Conservation (phyloP, 2,797 vertebrate genomes). For the Argyrosomus regius region DNA sequence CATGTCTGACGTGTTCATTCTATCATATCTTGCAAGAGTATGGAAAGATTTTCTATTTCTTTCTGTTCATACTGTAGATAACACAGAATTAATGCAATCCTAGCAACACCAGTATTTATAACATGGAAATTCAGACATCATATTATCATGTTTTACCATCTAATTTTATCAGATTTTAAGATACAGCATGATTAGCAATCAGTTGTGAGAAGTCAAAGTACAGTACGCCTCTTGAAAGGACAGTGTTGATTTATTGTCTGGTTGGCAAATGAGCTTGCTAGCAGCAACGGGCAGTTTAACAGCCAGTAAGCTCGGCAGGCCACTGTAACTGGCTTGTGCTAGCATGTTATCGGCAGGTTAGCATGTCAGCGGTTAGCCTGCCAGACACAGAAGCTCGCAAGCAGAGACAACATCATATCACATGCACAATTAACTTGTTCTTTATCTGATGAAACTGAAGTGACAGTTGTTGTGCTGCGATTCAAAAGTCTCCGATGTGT, state of each 20-base stretch:
- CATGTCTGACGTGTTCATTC: not conserved
- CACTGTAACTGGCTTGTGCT: not conserved
- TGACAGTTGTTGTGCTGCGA: not conserved
- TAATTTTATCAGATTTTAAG: no score
- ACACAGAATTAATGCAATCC: not conserved
- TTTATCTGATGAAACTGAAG: not conserved
- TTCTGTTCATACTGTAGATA: not conserved
- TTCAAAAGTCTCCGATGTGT: constrained; percentile 20
- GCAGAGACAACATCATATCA: not conserved
- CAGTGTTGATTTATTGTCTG: no score
- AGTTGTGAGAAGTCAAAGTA: no score
- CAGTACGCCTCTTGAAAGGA: no score
- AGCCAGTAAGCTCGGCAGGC: not conserved
- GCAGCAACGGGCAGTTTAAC: no score
- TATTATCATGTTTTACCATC: no score
- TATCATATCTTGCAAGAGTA: no score
- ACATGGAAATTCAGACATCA: not conserved
- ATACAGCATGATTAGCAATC: no score
- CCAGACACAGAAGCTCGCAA: not conserved
- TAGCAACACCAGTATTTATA: not conserved
- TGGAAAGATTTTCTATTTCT: no score
- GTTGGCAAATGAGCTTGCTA: not conserved
- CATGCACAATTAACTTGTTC: not conserved
- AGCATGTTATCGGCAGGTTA: not conserved
- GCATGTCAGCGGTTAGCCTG: not conserved